A percentile compares a stretch with the other conserved stretches of the same genome.
Evolutionary conservation across 2,888 invertebrate species (phyloP).

Genomic region (Acleris cristana): DNA sequence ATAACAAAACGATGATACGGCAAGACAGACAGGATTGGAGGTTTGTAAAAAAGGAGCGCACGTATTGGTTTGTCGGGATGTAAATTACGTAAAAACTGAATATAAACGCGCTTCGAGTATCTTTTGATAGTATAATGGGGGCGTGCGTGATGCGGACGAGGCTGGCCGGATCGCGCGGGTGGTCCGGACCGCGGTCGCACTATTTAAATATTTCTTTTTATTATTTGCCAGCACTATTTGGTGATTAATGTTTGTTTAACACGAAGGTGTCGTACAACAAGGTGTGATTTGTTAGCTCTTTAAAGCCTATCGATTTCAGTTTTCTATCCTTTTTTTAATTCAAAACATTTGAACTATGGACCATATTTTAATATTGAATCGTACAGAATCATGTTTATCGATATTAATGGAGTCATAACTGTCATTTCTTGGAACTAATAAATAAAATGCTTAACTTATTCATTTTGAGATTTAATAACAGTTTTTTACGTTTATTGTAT

Average conservation of each 20-base stretch:
- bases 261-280: slow-evolving; percentile 74
- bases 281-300: slow-evolving; percentile 74
- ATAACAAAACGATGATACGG: slow-evolving; percentile 65
- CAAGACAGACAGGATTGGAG: slow-evolving; percentile 50
- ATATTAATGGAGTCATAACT: slow-evolving; percentile 28
- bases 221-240: slow-evolving; percentile 74
- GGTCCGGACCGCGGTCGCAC: slow-evolving; percentile 67
- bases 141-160: slow-evolving; percentile 68
- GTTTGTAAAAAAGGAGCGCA: slow-evolving; percentile 47
- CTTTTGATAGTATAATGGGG: slow-evolving; percentile 76
- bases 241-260: slow-evolving; percentile 78
- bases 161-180: slow-evolving; percentile 71
- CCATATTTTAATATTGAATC: slow-evolving; percentile 22
- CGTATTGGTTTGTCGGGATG: slow-evolving; percentile 63
- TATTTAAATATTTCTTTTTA: slow-evolving; percentile 77
- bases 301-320: slow-evolving; percentile 69
- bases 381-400: slow-evolving; percentile 21
- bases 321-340: neutral
- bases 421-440: neutral
- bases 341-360: neutral
- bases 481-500: too few species aligned
- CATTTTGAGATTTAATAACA: neutral
- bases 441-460: too few species aligned
- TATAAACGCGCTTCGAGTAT: slow-evolving; percentile 63
- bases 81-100: slow-evolving; percentile 76